phyloP scores from a whole-genome alignment of 1,140 invertebrate genomes.

The Lepidurus packardi region DNA sequence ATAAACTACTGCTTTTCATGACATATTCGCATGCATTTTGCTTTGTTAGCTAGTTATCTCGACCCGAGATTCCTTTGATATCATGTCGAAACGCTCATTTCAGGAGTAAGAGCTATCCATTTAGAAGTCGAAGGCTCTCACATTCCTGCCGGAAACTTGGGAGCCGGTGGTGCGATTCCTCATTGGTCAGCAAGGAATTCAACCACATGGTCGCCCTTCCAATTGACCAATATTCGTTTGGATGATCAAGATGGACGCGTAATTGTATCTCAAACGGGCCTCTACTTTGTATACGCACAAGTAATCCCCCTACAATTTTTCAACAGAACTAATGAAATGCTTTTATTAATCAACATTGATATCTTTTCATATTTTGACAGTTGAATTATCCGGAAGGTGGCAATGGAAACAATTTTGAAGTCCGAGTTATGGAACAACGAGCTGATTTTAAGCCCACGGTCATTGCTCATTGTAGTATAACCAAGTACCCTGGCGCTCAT shows the following conservation, averaged over 20 bases:
- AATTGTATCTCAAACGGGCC: slow-evolving; percentile 19
- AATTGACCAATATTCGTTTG: background rate
- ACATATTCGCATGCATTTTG: background rate
- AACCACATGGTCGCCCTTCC: background rate
- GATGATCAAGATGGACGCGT: slow-evolving; percentile 23
- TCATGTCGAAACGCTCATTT: background rate
- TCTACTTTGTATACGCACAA: slow-evolving; percentile 29
- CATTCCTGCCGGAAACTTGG: background rate
- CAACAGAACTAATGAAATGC: too few species aligned
- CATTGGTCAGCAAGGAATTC: background rate
- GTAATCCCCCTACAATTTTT: background rate
- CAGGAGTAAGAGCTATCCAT: background rate
- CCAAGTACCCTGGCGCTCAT: background rate
- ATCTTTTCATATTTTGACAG: background rate
- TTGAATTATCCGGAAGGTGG: slow-evolving; percentile 16
- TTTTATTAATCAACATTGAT: too few species aligned
- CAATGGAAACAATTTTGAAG: slow-evolving; percentile 23
- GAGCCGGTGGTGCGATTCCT: background rate
- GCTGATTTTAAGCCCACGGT: background rate
- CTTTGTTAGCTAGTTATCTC: background rate
- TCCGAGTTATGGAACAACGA: slow-evolving; percentile 4
- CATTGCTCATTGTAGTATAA: slow-evolving; percentile 26
- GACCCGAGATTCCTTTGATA: background rate
- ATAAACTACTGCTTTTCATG: background rate
- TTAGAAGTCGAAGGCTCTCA: background rate